Conservation (phyloP, 1,140 invertebrate species). For the Plutomurus gul region DNA sequence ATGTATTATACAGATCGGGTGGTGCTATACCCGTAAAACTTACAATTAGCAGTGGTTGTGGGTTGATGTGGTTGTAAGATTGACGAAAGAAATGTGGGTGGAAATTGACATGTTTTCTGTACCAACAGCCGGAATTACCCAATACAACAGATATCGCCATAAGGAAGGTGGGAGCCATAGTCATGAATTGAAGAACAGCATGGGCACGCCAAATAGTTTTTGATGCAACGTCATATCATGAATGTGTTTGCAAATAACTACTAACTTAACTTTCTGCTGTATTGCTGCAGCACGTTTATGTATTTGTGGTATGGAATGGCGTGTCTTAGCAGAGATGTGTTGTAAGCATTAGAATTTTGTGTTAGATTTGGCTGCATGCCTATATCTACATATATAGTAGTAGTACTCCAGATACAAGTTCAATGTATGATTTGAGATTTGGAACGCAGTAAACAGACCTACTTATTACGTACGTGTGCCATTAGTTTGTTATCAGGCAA, state of each 20-base stretch:
- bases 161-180: neutral
- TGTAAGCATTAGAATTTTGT: too few relatives aligned
- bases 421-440: too few relatives aligned
- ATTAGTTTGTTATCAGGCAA: too few relatives aligned
- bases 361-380: too few relatives aligned
- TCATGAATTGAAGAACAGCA: neutral
- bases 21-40: neutral
- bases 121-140: neutral
- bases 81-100: neutral
- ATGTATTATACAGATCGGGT: neutral
- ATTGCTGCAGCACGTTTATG: too few relatives aligned
- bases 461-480: too few relatives aligned
- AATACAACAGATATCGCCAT: neutral
- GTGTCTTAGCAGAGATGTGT: too few relatives aligned
- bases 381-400: too few relatives aligned
- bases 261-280: too few relatives aligned
- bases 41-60: neutral
- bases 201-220: neutral
- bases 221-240: neutral
- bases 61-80: neutral
- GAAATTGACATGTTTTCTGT: neutral
- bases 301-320: too few relatives aligned
- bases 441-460: too few relatives aligned
- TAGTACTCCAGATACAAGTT: too few relatives aligned
- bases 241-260: conserved; percentile 6